Evolutionary conservation across 2,113 vertebrate species (phyloP).

Genomic region (Manacus vitellinus): DNA sequence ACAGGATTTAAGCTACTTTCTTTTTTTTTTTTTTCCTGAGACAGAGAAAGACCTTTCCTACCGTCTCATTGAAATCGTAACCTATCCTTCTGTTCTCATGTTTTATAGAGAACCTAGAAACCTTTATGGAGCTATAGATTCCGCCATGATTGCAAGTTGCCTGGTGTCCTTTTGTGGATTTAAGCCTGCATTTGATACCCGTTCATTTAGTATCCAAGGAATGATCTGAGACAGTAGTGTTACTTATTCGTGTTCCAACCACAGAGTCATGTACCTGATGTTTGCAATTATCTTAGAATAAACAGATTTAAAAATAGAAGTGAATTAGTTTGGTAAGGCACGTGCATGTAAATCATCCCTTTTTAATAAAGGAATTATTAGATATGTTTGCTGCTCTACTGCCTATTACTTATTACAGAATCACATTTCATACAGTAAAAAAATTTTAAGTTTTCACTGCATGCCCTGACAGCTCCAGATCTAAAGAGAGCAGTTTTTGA

Average conservation of each 20-base stretch:
- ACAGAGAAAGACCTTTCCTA: not conserved
- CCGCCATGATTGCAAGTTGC: not conserved
- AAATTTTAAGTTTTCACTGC: constrained; percentile 51
- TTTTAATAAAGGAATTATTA: constrained; percentile 17
- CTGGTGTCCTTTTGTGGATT: not conserved
- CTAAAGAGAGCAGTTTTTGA: constrained; percentile 55
- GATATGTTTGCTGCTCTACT: constrained; percentile 46
- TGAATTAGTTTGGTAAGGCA: not conserved
- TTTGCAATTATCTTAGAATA: not conserved
- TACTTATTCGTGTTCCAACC: not conserved
- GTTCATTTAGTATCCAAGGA: not conserved
- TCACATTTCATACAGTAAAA: constrained; percentile 60
- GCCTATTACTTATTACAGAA: constrained; percentile 57
- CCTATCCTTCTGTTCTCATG: not conserved
- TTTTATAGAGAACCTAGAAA: not conserved
- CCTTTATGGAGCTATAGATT: not conserved
- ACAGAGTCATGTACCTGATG: not conserved
- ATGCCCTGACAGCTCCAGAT: constrained; percentile 51
- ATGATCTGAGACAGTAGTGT: not conserved
- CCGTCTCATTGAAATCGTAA: not conserved
- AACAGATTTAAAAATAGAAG: not conserved
- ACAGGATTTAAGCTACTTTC: not conserved
- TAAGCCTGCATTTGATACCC: not conserved
- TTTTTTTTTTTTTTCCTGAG: no score
- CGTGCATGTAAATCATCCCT: not conserved